These are phyloP conservation scores for Drosophila oshimai DNA, from an alignment of 1,140 invertebrate species.

Conservation along the genomic window DNA sequence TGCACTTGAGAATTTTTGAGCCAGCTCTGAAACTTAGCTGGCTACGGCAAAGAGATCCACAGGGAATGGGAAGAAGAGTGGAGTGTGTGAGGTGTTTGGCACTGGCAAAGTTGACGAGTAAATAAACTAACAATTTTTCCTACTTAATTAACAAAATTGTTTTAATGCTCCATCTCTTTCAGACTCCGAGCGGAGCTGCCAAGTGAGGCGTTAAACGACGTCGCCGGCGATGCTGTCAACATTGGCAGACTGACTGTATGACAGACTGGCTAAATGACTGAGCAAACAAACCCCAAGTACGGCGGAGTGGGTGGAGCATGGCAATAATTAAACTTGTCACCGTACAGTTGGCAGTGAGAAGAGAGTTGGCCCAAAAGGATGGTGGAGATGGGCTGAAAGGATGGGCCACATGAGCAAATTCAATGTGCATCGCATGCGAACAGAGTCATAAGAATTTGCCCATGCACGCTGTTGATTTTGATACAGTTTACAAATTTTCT, in stretches of 20 bases:
- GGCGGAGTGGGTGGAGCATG: conserved; percentile 5
- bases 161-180: conserved; percentile 57
- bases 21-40: conserved; percentile 64
- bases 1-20: conserved; percentile 79
- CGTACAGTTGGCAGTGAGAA: conserved; percentile 1
- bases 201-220: conserved; percentile 58
- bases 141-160: conserved; percentile 82
- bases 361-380: neutral
- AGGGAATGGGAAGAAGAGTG: conserved; percentile 8
- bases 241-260: conserved; percentile 52
- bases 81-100: conserved; percentile 36
- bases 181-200: conserved; percentile 2
- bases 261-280: conserved; percentile 66
- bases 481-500: neutral
- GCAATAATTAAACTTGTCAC: conserved; percentile 70
- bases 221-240: conserved; percentile 44
- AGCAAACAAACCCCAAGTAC: conserved; percentile 55
- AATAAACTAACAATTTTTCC: conserved; percentile 81
- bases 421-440: neutral
- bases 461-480: neutral
- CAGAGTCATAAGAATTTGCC: neutral
- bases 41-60: conserved; percentile 8
- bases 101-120: conserved; percentile 76
- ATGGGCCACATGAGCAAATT: neutral
- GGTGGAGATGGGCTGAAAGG: neutral